Base-by-base conservation (phyloP, 2,888 invertebrate genomes). In the Exephanes ischioxanthus region DNA sequence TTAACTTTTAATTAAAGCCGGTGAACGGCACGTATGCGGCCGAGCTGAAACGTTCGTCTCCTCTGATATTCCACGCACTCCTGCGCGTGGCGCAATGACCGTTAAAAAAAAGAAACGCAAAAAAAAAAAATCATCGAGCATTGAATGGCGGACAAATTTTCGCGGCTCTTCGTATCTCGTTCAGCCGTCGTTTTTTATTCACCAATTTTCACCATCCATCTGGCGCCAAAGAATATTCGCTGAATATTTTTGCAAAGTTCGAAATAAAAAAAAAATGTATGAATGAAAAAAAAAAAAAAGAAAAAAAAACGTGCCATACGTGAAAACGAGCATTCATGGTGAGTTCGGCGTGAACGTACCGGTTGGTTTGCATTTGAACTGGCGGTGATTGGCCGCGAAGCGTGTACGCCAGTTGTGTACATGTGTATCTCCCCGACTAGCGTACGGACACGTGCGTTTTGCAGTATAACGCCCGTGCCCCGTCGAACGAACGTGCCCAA, bases 401-500 rank as follows among this genome's bases (percentile, higher is more conserved):
- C 51, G 55, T 41, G 26, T 41, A n/a, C 53, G 22, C 55, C 33
- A 30, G 19, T 45, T 61, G 14, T 51, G 55, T 37, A 26, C 55
- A n/a, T 51, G 66, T 37, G 66, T 77, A 58, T 63, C 48, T 58
- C 33, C 16, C 19, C n/a, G 37, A 51, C 51, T 55, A 7, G 48
- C 61, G 68, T 48, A 72, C 73, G 58, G 45, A 58, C 58, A 58
- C 58, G 58, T 58, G 26, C 58, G 58, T 58, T 22, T 58, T 22
- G 14, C 22, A 11, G 51, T 68, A 51, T 70, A 58, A 55, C 61
- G 53, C 66, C 22, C 33, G 63, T 33, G 72, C 30, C 72, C 86
- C 11, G 11, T 85, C 53, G 86, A 85, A 85, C 26, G 86, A 89
- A 88, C 87, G 86, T 86, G 88, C 83, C 53, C 53, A 87, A 89